These are phyloP conservation scores for Elysia chlorotica DNA, from an alignment of 1,140 invertebrate genomes.

Conservation along the genomic window DNA sequence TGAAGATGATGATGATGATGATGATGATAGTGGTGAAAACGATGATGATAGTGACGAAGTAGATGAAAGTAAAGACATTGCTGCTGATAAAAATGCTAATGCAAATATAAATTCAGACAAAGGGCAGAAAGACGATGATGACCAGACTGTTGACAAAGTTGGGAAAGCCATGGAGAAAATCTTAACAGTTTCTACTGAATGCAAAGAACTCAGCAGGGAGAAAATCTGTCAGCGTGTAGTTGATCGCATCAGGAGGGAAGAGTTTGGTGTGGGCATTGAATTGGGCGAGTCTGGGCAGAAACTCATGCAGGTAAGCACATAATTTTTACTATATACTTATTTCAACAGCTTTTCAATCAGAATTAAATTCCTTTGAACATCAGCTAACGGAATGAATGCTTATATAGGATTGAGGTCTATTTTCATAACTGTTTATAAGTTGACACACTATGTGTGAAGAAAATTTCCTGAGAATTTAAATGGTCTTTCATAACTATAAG, in stretches of 20 bases:
- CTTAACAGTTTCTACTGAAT: conserved; percentile 20
- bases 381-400: no score
- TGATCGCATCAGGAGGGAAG: conserved; percentile 45
- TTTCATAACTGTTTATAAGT: no score
- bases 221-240: conserved; percentile 36
- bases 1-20: not conserved
- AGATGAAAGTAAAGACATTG: not conserved
- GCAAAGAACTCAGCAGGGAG: conserved; percentile 16
- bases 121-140: not conserved
- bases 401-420: no score
- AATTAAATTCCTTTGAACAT: no score
- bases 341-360: no score
- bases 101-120: not conserved
- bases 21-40: not conserved
- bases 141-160: not conserved
- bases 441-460: no score
- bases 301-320: conserved; percentile 46
- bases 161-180: not conserved
- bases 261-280: conserved; percentile 54
- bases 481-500: no score
- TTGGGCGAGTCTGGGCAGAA: conserved; percentile 53
- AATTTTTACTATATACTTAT: no score
- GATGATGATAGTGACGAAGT: not conserved
- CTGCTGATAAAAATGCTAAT: not conserved
- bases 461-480: no score